These are phyloP conservation scores for Caenorhabditis becei DNA, from an alignment of 2,888 invertebrate genomes.

Conservation along the genomic window DNA sequence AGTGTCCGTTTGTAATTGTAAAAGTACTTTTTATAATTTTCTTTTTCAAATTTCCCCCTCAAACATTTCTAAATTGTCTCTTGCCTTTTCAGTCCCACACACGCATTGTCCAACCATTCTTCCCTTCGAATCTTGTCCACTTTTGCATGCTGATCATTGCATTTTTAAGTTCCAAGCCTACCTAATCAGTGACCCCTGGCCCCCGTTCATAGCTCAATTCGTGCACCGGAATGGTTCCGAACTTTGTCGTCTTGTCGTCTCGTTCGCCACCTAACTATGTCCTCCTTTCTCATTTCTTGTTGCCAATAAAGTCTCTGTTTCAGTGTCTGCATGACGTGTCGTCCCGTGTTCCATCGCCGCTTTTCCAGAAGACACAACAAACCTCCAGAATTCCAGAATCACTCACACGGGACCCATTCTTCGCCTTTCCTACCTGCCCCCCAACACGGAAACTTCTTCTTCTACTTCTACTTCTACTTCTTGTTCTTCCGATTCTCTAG, in stretches of 20 bases:
- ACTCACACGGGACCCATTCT: neutral
- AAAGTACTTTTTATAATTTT: neutral
- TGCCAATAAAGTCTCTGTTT: neutral
- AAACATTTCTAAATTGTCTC: neutral
- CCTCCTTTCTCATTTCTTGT: neutral
- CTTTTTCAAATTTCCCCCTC: neutral
- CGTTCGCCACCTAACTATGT: neutral
- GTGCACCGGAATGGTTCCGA: neutral
- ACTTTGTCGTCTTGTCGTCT: neutral
- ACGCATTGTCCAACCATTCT: neutral
- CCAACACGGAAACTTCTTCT: neutral
- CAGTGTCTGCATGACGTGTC: constrained; percentile 1
- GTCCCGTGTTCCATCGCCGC: neutral
- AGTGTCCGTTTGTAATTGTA: neutral
- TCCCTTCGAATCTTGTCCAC: neutral
- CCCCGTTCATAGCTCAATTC: neutral
- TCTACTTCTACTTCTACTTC: neutral
- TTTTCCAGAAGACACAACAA: too few relatives aligned
- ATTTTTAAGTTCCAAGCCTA: neutral
- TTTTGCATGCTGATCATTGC: neutral
- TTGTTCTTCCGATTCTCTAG: neutral
- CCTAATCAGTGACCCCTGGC: neutral
- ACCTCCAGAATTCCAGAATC: neutral
- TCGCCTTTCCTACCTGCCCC: neutral
- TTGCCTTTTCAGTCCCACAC: neutral